A percentile compares a stretch with the other conserved stretches of the same genome.
phyloP scores from a whole-genome alignment of 2,888 invertebrate genomes.

The Anticlea derivata region DNA sequence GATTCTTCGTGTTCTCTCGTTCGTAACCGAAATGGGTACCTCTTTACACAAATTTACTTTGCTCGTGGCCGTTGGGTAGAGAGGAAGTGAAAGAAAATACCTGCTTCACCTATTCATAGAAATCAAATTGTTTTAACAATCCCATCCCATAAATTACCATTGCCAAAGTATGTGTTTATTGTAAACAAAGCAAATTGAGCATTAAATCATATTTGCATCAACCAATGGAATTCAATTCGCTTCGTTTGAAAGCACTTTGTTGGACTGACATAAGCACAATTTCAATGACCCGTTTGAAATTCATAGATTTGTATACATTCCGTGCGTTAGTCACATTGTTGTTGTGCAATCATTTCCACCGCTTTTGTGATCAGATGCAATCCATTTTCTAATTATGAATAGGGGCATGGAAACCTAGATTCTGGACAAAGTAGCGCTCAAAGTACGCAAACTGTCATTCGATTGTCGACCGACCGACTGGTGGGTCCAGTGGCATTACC shows the following conservation, averaged over 20 bases:
- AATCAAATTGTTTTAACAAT: constrained; percentile 1
- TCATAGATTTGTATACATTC: constrained; percentile 13
- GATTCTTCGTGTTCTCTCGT: too few species aligned
- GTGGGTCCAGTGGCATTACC: too few species aligned
- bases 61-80: too few species aligned
- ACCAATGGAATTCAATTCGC: constrained; percentile 15
- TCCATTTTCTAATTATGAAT: constrained; percentile 7
- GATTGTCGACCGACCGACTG: too few species aligned
- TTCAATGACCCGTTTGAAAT: constrained; percentile 11
- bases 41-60: too few species aligned
- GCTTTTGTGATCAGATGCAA: constrained; percentile 4
- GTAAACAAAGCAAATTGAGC: constrained; percentile 19
- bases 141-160: constrained; percentile 7
- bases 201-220: constrained; percentile 23
- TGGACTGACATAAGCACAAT: constrained; percentile 20
- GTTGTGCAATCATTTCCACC: constrained; percentile 10
- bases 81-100: too few species aligned
- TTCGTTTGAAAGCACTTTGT: constrained; percentile 21
- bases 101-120: neutral
- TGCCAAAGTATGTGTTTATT: constrained; percentile 13
- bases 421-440: too few species aligned
- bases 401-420: too few species aligned
- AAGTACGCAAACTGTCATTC: too few species aligned
- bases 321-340: constrained; percentile 9
- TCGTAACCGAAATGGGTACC: too few species aligned